phyloP scores from a whole-genome alignment of 2,113 vertebrate species.

The Anseranas semipalmata region DNA sequence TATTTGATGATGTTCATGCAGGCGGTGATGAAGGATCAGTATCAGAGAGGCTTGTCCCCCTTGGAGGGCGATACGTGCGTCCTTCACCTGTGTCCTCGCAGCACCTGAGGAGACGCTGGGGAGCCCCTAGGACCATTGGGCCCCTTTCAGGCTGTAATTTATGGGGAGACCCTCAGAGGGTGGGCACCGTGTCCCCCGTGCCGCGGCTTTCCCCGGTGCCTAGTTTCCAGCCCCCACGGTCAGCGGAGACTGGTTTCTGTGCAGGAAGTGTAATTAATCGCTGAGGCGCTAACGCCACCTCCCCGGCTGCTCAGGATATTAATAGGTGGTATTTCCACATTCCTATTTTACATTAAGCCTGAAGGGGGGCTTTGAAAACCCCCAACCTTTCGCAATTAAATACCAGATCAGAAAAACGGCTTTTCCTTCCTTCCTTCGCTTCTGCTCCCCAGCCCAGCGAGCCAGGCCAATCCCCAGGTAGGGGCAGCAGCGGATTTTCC shows the following conservation, averaged over 20 bases:
- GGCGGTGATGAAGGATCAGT: fast-evolving
- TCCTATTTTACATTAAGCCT: background rate
- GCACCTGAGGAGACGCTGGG: background rate
- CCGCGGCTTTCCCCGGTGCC: background rate
- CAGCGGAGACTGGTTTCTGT: background rate
- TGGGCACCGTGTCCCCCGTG: background rate
- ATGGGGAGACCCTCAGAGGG: background rate
- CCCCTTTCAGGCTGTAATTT: background rate
- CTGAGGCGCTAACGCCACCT: fast-evolving
- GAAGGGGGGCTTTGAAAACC: background rate
- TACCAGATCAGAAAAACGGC: background rate
- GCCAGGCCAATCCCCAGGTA: background rate
- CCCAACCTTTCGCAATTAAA: background rate
- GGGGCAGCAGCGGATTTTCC: background rate
- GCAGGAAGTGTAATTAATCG: background rate
- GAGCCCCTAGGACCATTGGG: background rate
- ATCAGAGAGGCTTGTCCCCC: fast-evolving
- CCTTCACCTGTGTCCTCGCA: fast-evolving
- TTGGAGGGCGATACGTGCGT: fast-evolving
- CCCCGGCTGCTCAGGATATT: background rate
- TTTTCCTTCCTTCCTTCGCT: background rate
- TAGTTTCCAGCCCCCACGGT: background rate
- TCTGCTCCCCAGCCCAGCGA: background rate
- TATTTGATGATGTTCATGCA: background rate
- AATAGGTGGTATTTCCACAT: background rate